Conservation (phyloP, 2,888 invertebrate genomes). For the Lasioglossum morio region DNA sequence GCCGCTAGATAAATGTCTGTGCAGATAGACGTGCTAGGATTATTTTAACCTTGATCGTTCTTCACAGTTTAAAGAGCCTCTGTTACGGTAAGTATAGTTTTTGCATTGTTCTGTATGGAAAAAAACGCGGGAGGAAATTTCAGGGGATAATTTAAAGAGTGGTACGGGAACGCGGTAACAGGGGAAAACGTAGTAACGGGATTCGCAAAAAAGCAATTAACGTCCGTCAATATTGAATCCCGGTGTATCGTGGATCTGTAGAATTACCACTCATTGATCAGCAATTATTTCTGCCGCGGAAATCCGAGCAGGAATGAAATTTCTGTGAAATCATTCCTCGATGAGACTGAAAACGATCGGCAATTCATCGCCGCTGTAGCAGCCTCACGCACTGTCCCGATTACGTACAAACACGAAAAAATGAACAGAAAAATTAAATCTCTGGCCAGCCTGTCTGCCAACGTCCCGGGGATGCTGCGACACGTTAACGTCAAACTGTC, state of each 20-base stretch:
- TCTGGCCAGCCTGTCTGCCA: neutral
- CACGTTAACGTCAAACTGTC: conserved; percentile 34
- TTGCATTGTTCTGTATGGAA: neutral
- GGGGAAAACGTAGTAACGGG: neutral
- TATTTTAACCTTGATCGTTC: neutral
- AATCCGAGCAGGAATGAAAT: neutral
- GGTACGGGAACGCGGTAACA: neutral
- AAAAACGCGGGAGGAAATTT: neutral
- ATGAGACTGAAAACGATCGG: conserved; percentile 6
- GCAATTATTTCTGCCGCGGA: neutral
- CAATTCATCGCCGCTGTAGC: neutral
- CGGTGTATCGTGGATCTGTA: neutral
- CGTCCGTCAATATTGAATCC: neutral
- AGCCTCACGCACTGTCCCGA: neutral
- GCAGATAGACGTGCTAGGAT: neutral
- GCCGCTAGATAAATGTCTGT: neutral
- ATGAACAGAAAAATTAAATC: conserved; percentile 17
- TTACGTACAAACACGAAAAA: conserved; percentile 12
- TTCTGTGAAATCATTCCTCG: conserved; percentile 3
- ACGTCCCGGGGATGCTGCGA: neutral
- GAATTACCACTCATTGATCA: neutral
- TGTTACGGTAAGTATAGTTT: neutral
- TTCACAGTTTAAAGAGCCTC: neutral
- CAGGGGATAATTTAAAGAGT: neutral
- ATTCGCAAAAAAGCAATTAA: conserved; percentile 5